These are phyloP conservation scores for Phainopepla nitens DNA, from an alignment of 2,113 vertebrate species.

Conservation along the genomic window DNA sequence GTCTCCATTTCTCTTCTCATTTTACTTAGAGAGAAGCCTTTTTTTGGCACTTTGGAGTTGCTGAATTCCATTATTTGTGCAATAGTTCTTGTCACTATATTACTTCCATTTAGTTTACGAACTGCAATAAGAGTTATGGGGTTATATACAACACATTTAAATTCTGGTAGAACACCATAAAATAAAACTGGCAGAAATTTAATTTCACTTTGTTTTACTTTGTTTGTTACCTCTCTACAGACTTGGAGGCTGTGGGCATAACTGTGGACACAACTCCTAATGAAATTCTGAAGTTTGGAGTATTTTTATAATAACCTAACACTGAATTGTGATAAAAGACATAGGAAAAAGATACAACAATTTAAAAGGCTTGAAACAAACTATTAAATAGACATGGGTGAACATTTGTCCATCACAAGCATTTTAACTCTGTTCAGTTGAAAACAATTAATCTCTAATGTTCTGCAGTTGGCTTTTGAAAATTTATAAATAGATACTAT, in stretches of 20 bases:
- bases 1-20: background rate
- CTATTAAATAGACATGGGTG: background rate
- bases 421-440: background rate
- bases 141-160: background rate
- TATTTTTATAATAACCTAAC: background rate
- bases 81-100: background rate
- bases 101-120: background rate
- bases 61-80: background rate
- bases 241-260: background rate
- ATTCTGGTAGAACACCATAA: background rate
- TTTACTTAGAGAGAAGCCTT: background rate
- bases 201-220: background rate
- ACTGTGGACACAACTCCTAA: background rate
- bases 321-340: background rate
- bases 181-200: background rate
- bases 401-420: background rate
- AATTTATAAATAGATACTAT: background rate
- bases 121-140: background rate
- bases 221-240: background rate
- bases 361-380: background rate
- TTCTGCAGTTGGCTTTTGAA: background rate
- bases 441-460: background rate
- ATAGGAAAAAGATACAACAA: background rate
- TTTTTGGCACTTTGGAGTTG: background rate
- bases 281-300: background rate